Percentiles rank a stretch among this genome's conserved stretches.
These are phyloP conservation scores for Rhinella marina DNA, from an alignment of 2,797 vertebrate genomes.

Conservation along the genomic window DNA sequence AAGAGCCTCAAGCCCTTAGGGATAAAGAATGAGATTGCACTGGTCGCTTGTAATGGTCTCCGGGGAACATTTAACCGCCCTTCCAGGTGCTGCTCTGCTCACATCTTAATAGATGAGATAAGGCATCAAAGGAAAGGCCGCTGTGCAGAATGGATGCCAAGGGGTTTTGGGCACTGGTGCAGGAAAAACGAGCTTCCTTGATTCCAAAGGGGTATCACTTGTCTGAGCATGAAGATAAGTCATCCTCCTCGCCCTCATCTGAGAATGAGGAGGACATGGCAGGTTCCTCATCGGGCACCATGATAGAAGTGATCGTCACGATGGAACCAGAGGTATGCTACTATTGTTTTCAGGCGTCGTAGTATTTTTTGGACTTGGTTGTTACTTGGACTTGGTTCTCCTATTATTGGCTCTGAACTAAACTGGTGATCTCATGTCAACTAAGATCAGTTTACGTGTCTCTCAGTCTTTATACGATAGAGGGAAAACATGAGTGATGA, in stretches of 20 bases:
- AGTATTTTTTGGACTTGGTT: no score
- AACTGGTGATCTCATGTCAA: no score
- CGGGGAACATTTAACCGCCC: background rate
- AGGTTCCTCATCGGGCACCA: slow-evolving; percentile 17
- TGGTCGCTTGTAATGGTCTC: slow-evolving; percentile 15
- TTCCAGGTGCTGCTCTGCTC: slow-evolving; percentile 25
- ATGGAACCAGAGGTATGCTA: slow-evolving; percentile 54
- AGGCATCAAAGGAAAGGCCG: background rate
- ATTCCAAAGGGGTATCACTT: slow-evolving; percentile 56
- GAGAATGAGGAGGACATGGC: slow-evolving; percentile 36
- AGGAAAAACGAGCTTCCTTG: slow-evolving; percentile 53
- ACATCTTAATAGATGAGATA: slow-evolving; percentile 4
- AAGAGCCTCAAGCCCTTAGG: slow-evolving; percentile 12
- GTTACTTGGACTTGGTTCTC: no score
- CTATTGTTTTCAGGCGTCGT: background rate
- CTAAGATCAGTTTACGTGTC: no score
- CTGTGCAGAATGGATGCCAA: slow-evolving; percentile 38
- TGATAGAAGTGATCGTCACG: slow-evolving; percentile 53
- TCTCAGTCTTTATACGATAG: no score
- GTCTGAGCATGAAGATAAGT: slow-evolving; percentile 49
- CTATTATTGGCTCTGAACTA: no score
- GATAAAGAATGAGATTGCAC: slow-evolving; percentile 14
- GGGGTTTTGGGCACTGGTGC: slow-evolving; percentile 59
- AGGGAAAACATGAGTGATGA: background rate
- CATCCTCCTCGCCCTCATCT: slow-evolving; percentile 25